A percentile compares a stretch with the other conserved stretches of the same genome.
phyloP scores from a whole-genome alignment of 1,140 invertebrate genomes.

The Drosophila cardini region DNA sequence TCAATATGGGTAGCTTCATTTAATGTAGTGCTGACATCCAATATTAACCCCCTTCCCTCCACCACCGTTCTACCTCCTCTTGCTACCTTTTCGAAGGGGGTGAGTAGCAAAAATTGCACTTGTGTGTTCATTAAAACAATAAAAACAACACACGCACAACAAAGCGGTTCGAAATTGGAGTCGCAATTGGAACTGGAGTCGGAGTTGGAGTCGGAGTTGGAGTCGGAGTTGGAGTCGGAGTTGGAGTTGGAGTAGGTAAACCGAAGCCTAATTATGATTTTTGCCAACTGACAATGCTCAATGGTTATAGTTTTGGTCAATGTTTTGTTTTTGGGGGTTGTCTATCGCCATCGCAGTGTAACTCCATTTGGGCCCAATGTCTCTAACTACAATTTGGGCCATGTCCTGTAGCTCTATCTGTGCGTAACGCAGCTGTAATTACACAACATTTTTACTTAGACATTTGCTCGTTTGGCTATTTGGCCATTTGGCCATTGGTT shows the following conservation, averaged over 20 bases:
- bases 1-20: too few species aligned
- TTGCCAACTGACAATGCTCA: constrained; percentile 70
- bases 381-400: constrained; percentile 4
- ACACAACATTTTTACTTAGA: constrained; percentile 78
- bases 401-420: constrained; percentile 64
- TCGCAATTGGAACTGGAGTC: background rate
- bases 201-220: too few species aligned
- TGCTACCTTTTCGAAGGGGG: background rate
- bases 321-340: constrained; percentile 17
- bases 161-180: background rate
- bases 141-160: constrained; percentile 66
- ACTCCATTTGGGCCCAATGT: constrained; percentile 3
- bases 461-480: constrained; percentile 71
- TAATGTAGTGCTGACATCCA: background rate
- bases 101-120: constrained; percentile 56
- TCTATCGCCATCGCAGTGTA: constrained; percentile 10
- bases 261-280: constrained; percentile 80
- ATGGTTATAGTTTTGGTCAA: constrained; percentile 25
- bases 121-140: constrained; percentile 81
- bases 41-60: background rate
- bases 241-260: constrained; percentile 15
- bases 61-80: background rate
- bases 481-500: constrained; percentile 66
- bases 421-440: constrained; percentile 81
- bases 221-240: background rate